A percentile compares a stretch with the other conserved stretches of the same genome.
These are phyloP conservation scores for Muricea muricata DNA, from an alignment of 92 coral and sea anemone species.

Conservation along the genomic window DNA sequence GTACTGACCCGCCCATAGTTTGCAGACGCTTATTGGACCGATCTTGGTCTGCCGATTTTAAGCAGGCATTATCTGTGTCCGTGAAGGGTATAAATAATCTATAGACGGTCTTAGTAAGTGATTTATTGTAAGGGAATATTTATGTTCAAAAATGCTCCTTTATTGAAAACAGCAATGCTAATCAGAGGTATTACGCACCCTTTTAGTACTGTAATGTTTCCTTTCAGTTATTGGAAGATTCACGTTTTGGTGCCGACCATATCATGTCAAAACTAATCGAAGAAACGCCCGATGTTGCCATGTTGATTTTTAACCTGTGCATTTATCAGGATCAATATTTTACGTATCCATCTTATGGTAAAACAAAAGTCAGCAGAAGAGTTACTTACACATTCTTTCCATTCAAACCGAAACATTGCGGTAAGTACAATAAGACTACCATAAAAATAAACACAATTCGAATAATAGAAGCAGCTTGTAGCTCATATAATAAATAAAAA, in stretches of 20 bases:
- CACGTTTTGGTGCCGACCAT: conserved; percentile 17
- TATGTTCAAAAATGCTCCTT: too few species aligned
- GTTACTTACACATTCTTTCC: conserved; percentile 2
- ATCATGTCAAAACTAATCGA: conserved; percentile 34
- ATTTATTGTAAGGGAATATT: too few species aligned
- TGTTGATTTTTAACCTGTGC: conserved; percentile 13
- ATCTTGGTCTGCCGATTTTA: too few species aligned
- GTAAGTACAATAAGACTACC: too few species aligned
- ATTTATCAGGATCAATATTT: background rate
- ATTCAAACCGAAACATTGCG: background rate
- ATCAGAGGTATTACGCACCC: background rate
- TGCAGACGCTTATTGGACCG: too few species aligned
- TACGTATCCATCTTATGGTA: background rate
- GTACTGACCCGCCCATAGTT: background rate
- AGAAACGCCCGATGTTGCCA: conserved; percentile 17
- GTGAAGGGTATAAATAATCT: too few species aligned
- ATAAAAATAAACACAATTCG: too few species aligned
- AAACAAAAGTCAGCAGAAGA: background rate
- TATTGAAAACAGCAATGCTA: background rate
- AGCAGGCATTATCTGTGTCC: too few species aligned
- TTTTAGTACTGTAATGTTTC: too few species aligned
- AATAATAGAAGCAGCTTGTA: too few species aligned
- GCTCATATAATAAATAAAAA: background rate
- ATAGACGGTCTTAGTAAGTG: background rate
- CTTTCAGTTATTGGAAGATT: conserved; percentile 29